A percentile compares a stretch with the other conserved stretches of the same genome.
Conservation (phyloP, 2,888 invertebrate species). For the Lycaena phlaeas region DNA sequence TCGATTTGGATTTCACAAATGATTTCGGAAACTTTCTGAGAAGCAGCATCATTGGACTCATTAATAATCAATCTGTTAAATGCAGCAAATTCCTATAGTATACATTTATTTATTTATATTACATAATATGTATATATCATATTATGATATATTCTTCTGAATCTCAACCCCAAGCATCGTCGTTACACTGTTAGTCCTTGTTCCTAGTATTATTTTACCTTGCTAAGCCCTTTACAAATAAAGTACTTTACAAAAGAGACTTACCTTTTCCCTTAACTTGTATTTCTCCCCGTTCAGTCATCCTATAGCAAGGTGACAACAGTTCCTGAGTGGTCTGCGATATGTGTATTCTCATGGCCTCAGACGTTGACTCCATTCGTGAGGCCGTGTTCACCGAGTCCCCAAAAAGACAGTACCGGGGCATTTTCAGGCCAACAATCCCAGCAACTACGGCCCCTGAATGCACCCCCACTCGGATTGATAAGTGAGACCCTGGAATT, state of each 20-base stretch:
- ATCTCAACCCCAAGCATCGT: too few species aligned
- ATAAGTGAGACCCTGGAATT: slow-evolving; percentile 81
- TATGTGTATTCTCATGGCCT: slow-evolving; percentile 95
- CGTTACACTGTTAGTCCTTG: too few species aligned
- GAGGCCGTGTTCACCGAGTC: slow-evolving; percentile 94
- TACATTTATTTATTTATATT: too few species aligned
- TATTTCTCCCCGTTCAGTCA: slow-evolving; percentile 86
- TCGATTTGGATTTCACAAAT: too few species aligned
- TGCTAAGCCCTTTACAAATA: not conserved
- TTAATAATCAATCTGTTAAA: too few species aligned
- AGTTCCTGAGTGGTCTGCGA: slow-evolving; percentile 89
- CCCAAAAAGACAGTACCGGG: slow-evolving; percentile 88
- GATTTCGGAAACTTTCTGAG: too few species aligned
- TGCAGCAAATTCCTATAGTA: too few species aligned
- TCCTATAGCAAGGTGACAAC: slow-evolving; percentile 81
- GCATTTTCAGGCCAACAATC: slow-evolving; percentile 95
- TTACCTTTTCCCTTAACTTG: slow-evolving; percentile 92
- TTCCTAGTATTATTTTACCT: not conserved
- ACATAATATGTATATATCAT: too few species aligned
- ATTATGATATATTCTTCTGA: too few species aligned
- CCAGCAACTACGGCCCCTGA: slow-evolving; percentile 95
- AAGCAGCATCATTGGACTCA: too few species aligned
- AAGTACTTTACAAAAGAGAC: not conserved
- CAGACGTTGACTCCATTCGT: slow-evolving; percentile 93
- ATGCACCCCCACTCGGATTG: slow-evolving; percentile 90